Evolutionary conservation across 2,888 invertebrate species (phyloP).

Genomic region (Tetragonisca angustula): DNA sequence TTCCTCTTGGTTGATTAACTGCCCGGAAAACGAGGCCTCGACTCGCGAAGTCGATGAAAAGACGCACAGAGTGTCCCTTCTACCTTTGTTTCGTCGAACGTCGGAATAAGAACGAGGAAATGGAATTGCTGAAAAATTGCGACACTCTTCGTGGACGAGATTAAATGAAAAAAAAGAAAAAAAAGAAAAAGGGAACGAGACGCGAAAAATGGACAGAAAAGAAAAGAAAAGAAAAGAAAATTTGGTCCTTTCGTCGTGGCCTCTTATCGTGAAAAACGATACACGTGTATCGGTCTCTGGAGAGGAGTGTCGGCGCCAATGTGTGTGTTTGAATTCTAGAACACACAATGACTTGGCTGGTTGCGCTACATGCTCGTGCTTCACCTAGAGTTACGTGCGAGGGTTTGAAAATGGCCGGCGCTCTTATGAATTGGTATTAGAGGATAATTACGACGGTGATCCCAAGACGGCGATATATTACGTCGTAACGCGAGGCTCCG

Average conservation of each 20-base stretch:
- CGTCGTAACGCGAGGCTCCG: slow-evolving; percentile 44
- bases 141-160: neutral
- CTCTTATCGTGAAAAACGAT: slow-evolving; percentile 67
- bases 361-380: slow-evolving; percentile 52
- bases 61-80: no score
- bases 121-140: no score
- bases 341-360: neutral
- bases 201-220: neutral
- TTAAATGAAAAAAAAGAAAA: no score
- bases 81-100: no score
- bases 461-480: slow-evolving; percentile 71
- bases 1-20: slow-evolving; percentile 75
- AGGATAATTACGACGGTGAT: slow-evolving; percentile 71
- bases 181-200: neutral
- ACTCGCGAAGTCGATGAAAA: neutral
- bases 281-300: slow-evolving; percentile 67
- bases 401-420: slow-evolving; percentile 76
- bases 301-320: slow-evolving; percentile 15
- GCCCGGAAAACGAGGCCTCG: slow-evolving; percentile 69
- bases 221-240: slow-evolving; percentile 18
- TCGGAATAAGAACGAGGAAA: no score
- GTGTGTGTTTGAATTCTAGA: neutral
- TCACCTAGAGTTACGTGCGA: slow-evolving; percentile 80
- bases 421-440: slow-evolving; percentile 73
- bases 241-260: slow-evolving; percentile 49